Percentiles rank a stretch among this genome's conserved stretches.
Conservation (phyloP, 92 coral and sea anemone genomes). For the Parazoanthus atlanticus region DNA sequence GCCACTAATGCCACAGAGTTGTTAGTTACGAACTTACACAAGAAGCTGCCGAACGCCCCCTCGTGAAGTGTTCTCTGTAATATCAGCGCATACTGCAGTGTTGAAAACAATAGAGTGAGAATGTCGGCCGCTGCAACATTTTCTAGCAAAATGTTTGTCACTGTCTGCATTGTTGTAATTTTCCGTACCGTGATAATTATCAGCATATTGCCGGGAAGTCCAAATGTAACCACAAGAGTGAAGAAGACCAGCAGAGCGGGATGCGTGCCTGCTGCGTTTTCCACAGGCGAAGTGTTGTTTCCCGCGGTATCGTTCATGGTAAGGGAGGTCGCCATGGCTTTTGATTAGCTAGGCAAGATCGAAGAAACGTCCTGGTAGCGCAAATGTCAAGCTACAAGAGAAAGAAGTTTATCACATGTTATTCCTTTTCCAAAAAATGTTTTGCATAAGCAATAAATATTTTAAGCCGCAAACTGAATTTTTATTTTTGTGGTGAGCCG, state of each 20-base stretch:
- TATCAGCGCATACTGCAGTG: slow-evolving; percentile 59
- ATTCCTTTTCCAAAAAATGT: not conserved
- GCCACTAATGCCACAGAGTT: slow-evolving; percentile 68
- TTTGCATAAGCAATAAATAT: too few species aligned
- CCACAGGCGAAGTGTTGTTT: not conserved
- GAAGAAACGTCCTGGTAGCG: not conserved
- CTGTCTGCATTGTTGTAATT: slow-evolving; percentile 67
- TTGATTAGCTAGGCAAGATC: not conserved
- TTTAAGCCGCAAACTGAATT: not conserved
- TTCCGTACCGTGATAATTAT: slow-evolving; percentile 67
- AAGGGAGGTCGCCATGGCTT: not conserved
- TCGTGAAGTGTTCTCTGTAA: slow-evolving; percentile 49
- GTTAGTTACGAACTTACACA: slow-evolving; percentile 78
- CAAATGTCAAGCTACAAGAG: not conserved
- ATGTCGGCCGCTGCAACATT: slow-evolving; percentile 82
- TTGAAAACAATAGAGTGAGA: slow-evolving; percentile 63
- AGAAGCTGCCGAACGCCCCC: slow-evolving; percentile 58
- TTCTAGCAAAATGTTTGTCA: slow-evolving; percentile 71
- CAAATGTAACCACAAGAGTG: slow-evolving; percentile 54
- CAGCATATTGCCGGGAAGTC: slow-evolving; percentile 71
- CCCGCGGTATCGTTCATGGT: not conserved
- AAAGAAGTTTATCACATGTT: not conserved
- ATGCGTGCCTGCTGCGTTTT: not conserved
- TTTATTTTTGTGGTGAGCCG: too few species aligned
- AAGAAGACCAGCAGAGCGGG: slow-evolving; percentile 6